Base-by-base conservation (phyloP, 2,888 invertebrate genomes). In the Caenorhabditis wallacei region DNA sequence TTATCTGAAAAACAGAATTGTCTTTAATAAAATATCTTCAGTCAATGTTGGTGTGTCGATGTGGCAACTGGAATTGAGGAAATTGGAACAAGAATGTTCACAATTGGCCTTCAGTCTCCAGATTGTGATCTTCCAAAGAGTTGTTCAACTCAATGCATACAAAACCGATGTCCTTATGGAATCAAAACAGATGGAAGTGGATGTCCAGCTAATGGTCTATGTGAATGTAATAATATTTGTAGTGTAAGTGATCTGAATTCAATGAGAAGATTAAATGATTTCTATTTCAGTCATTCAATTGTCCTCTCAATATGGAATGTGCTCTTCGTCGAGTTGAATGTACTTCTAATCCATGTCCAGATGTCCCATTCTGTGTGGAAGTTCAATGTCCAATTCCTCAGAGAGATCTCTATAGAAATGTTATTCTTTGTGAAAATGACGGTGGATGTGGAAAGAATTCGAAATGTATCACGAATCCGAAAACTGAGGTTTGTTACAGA, bases 31-130 rank as follows among this genome's bases (percentile, higher is more conserved):
- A 48, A 13, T 3, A 20, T 63, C 43, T 63, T 20, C 68, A 86
- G 85, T 51, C 87, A 86, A 56, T 88, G 88, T 63, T 88, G 88
- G 88, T 88, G 88, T 69, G 87, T 84, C 7, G 82, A 88, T 46
- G 16, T 56, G n/a, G 26, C 56, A 10, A 83, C 82, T 22, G 90
- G 90, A 11, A 54, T 86, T 2, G 90, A 90, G 74, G 48, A 85
- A 37, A 76, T 75, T 30, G 90, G 90, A 46, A 90, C 89, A 2
- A 35, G 88, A 18, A 64, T 75, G 43, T 75, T 74, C 40, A 74
- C 82, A 2, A 63, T 76, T 53, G 82, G 76, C 10, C 70, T 85
- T 2, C 68, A 63, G 10, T 70, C 80, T 8, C 84, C 86, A 4
- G 81, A 86, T 57, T 89, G 89, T 64, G 59, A 86, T 46, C 20